Conservation (phyloP, 2,797 vertebrate genomes). For the Amphiprion clarkii region DNA sequence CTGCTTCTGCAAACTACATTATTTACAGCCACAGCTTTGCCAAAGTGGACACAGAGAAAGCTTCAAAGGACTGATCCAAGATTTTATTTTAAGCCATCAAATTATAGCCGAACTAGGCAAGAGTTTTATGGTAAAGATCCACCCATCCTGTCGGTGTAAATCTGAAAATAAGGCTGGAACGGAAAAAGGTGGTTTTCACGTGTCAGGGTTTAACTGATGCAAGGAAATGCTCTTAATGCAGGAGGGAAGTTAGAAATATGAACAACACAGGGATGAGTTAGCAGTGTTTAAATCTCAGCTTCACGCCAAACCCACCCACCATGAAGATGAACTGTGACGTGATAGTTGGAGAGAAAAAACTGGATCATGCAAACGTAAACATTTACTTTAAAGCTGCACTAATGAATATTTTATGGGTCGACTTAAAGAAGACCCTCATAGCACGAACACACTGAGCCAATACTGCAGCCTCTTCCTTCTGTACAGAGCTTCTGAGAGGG, state of each 20-base stretch:
- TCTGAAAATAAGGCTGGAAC: constrained; percentile 11
- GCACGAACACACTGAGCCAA: background rate
- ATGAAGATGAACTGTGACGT: background rate
- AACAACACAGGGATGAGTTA: constrained; percentile 1
- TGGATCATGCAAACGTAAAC: background rate
- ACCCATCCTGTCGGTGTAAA: constrained; percentile 27
- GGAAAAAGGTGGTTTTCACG: constrained; percentile 12
- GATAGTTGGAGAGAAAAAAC: background rate
- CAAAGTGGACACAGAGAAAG: constrained; percentile 65
- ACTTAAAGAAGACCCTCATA: background rate
- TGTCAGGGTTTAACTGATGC: constrained; percentile 18
- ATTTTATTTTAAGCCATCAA: constrained; percentile 55
- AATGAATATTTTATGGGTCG: constrained; percentile 9
- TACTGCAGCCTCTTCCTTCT: no score
- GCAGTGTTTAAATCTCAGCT: background rate
- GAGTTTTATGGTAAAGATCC: constrained; percentile 35
- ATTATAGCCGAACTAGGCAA: constrained; percentile 37
- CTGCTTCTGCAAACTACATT: constrained; percentile 59
- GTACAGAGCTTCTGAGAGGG: no score
- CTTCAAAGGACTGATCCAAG: constrained; percentile 51
- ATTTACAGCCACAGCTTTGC: constrained; percentile 68
- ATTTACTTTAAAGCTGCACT: constrained; percentile 10
- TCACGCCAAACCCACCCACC: background rate
- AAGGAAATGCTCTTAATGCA: background rate
- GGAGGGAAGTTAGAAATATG: no score